Conservation (phyloP, 35 echinoderm and acorn worm species). For the Lytechinus pictus region DNA sequence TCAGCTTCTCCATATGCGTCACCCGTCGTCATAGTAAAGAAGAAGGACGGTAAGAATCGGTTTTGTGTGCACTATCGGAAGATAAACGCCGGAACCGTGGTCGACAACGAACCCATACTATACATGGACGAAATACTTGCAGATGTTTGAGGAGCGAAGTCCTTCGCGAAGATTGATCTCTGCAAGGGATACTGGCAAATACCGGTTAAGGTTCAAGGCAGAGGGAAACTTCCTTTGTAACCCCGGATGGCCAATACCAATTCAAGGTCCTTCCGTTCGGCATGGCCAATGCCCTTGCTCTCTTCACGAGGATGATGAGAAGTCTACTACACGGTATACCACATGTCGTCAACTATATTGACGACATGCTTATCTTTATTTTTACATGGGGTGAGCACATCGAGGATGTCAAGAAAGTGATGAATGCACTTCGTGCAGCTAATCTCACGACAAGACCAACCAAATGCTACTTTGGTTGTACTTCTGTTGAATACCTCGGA, state of each 20-base stretch:
- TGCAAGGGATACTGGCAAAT: slow-evolving; percentile 81
- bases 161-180: slow-evolving; percentile 73
- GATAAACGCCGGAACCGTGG: slow-evolving; percentile 56
- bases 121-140: slow-evolving; percentile 68
- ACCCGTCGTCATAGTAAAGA: slow-evolving; percentile 67
- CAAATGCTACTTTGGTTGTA: slow-evolving; percentile 60
- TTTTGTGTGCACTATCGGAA: slow-evolving; percentile 70
- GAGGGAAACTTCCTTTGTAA: slow-evolving; percentile 44
- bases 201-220: background rate
- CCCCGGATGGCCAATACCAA: slow-evolving; percentile 65
- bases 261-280: slow-evolving; percentile 72
- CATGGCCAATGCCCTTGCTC: slow-evolving; percentile 69
- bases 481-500: slow-evolving; percentile 60
- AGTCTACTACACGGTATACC: background rate
- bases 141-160: slow-evolving; percentile 56
- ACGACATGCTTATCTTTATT: slow-evolving; percentile 58
- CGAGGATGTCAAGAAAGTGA: background rate
- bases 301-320: slow-evolving; percentile 69
- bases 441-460: slow-evolving; percentile 64
- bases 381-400: slow-evolving; percentile 58
- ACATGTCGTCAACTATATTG: background rate
- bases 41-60: slow-evolving; percentile 67
- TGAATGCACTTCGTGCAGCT: slow-evolving; percentile 53
- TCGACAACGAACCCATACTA: slow-evolving; percentile 80
- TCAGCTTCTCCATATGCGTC: slow-evolving; percentile 64